Evolutionary conservation across 1,140 invertebrate species (phyloP).

Genomic region (Agrypnia vestita): DNA sequence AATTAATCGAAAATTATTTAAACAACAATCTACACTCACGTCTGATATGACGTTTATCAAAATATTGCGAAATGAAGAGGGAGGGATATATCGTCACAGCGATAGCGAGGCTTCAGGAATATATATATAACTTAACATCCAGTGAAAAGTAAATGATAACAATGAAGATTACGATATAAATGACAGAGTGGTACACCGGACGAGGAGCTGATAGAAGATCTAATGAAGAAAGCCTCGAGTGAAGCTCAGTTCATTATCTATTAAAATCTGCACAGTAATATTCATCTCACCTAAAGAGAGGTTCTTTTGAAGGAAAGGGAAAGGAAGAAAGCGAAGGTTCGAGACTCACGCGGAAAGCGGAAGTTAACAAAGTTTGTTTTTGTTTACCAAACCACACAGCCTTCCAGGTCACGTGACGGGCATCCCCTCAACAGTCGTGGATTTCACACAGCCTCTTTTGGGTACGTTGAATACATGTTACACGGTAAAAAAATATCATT

Average conservation of each 20-base stretch:
- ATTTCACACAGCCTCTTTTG: conserved; percentile 43
- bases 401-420: conserved; percentile 8
- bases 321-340: not conserved
- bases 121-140: no score
- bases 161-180: no score
- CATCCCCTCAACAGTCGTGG: conserved; percentile 31
- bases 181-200: no score
- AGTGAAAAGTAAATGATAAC: no score
- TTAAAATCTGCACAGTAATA: not conserved
- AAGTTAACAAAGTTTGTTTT: not conserved
- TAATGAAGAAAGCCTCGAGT: no score
- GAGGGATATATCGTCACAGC: no score
- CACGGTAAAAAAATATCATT: not conserved
- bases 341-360: not conserved
- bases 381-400: not conserved
- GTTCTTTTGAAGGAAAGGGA: not conserved
- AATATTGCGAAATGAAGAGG: no score
- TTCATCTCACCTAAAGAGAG: not conserved
- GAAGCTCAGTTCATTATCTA: not conserved
- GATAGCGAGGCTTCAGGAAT: no score
- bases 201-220: no score
- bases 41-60: no score
- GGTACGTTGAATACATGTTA: conserved; percentile 15
- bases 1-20: no score
- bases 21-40: no score